These are phyloP conservation scores for Plemyria rubiginata DNA, from an alignment of 2,888 invertebrate genomes.

Conservation along the genomic window DNA sequence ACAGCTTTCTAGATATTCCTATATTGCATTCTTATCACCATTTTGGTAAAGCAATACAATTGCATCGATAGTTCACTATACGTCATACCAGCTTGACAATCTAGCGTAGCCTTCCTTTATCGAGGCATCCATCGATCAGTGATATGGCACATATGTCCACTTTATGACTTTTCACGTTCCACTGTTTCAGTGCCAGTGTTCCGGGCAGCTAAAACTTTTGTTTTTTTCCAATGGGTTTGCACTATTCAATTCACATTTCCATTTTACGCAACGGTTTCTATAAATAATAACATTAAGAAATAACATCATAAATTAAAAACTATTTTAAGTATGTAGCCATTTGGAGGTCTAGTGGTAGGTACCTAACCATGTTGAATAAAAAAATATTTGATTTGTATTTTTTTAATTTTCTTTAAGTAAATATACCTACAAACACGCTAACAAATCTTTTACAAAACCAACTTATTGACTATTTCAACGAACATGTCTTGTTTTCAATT, in stretches of 20 bases:
- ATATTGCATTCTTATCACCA: no score
- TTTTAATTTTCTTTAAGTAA: no score
- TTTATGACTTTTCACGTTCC: conserved; percentile 23
- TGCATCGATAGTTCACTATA: not conserved
- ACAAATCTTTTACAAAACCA: not conserved
- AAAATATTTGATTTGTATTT: no score
- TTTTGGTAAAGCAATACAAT: no score
- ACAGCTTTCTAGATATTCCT: no score
- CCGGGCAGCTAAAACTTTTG: conserved; percentile 6
- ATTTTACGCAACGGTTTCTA: conserved; percentile 4
- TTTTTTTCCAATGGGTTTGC: conserved; percentile 12
- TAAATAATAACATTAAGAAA: not conserved
- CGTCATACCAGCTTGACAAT: not conserved
- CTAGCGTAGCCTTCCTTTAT: conserved; percentile 17
- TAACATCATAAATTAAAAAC: no score
- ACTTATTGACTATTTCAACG: not conserved
- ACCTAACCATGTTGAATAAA: no score
- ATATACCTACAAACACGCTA: no score
- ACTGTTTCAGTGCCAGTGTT: conserved; percentile 10
- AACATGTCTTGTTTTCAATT: conserved; percentile 20
- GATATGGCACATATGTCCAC: conserved; percentile 30
- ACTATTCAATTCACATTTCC: conserved; percentile 2
- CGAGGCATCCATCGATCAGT: conserved; percentile 30
- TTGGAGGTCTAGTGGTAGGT: no score
- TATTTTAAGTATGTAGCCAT: no score